These are phyloP conservation scores for Netelia inedita DNA, from an alignment of 2,888 invertebrate species.

Conservation along the genomic window DNA sequence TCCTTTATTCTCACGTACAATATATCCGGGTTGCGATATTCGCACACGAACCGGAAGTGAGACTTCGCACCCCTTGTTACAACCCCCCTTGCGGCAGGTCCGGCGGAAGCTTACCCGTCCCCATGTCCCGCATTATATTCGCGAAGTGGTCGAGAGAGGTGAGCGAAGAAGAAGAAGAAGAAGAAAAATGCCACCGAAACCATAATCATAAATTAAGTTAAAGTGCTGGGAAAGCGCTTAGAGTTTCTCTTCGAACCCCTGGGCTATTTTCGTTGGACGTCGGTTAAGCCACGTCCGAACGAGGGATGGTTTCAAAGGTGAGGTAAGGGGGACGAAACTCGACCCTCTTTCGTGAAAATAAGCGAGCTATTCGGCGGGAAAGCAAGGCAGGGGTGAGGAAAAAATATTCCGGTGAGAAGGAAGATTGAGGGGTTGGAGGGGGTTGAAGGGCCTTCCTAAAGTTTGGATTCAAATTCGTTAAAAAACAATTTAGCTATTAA, in stretches of 20 bases:
- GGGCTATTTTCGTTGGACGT: slow-evolving; percentile 38
- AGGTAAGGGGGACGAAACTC: slow-evolving; percentile 68
- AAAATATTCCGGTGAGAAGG: slow-evolving; percentile 72
- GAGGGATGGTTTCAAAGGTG: neutral
- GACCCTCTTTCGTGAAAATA: slow-evolving; percentile 72
- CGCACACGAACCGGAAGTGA: slow-evolving; percentile 31
- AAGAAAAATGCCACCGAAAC: slow-evolving; percentile 71
- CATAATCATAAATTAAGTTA: slow-evolving; percentile 82
- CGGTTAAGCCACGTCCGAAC: slow-evolving; percentile 35
- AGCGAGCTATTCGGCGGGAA: slow-evolving; percentile 31
- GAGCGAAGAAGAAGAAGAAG: slow-evolving; percentile 43
- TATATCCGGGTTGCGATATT: slow-evolving; percentile 34
- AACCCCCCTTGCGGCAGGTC: slow-evolving; percentile 29
- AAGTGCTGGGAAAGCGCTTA: slow-evolving; percentile 80
- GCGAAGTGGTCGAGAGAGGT: slow-evolving; percentile 45
- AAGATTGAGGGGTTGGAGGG: neutral
- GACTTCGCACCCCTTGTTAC: neutral
- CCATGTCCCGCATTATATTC: slow-evolving; percentile 62
- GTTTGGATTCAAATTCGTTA: slow-evolving; percentile 44
- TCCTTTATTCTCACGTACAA: slow-evolving; percentile 6
- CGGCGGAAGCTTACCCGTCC: slow-evolving; percentile 55
- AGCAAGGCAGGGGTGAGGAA: slow-evolving; percentile 39
- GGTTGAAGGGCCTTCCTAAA: slow-evolving; percentile 25
- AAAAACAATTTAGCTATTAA: slow-evolving; percentile 70
- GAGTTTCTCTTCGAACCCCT: slow-evolving; percentile 31